phyloP scores from a whole-genome alignment of 2,797 vertebrate species.

The Sebastes reedi region DNA sequence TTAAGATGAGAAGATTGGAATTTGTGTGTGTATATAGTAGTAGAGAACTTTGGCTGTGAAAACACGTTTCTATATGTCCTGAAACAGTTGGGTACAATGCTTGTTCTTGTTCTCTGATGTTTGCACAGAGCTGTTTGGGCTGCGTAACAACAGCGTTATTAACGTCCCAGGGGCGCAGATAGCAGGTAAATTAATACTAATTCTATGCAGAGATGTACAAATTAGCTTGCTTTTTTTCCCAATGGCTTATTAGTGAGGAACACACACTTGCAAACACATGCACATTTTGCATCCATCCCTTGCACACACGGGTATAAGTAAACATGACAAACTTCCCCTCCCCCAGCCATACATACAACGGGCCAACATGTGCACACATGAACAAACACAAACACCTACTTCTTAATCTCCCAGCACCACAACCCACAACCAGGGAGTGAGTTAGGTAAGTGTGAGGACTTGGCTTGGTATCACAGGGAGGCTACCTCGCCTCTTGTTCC shows the following conservation, averaged over 20 bases:
- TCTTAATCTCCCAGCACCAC: conserved; percentile 54
- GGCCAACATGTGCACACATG: conserved; percentile 12
- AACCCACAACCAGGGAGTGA: conserved; percentile 58
- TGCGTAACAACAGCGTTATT: conserved; percentile 75
- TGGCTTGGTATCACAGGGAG: conserved; percentile 66
- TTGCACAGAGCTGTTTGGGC: conserved; percentile 64
- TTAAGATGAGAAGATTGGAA: conserved; percentile 10
- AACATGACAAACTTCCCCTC: conserved; percentile 47
- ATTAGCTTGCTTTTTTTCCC: conserved; percentile 62
- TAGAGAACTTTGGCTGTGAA: background rate
- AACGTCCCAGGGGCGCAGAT: conserved; percentile 72
- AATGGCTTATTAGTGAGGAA: conserved; percentile 66
- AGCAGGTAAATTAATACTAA: conserved; percentile 79
- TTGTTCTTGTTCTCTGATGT: conserved; percentile 70
- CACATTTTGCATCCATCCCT: background rate
- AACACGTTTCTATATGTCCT: conserved; percentile 31
- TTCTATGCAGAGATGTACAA: conserved; percentile 77
- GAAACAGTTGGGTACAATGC: conserved; percentile 44
- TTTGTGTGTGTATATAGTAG: background rate
- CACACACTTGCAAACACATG: background rate
- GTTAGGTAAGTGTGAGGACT: conserved; percentile 65
- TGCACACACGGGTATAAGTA: conserved; percentile 34
- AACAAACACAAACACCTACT: conserved; percentile 30
- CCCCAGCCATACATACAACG: background rate
- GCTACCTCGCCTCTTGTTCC: conserved; percentile 56